Evolutionary conservation across 2,113 vertebrate species (phyloP), one percentile per base, ranked within the genome.

Genomic region (Platichthys stellatus): DNA sequence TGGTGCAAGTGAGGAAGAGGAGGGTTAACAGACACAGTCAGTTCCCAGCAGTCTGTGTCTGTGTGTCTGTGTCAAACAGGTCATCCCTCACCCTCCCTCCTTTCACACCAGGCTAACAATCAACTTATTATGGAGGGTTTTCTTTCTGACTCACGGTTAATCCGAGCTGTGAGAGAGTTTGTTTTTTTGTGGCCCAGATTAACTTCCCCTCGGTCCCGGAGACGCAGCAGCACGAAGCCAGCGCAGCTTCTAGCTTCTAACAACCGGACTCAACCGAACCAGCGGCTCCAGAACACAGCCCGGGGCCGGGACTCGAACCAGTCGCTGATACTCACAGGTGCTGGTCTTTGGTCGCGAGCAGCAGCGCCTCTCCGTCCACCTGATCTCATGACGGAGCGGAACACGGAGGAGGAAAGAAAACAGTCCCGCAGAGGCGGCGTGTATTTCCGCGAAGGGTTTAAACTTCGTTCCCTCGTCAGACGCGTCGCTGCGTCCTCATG

Each of bases 361-460:
- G 59, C n/a, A 18, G 24, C 58, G 13, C 1, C 23, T 4, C 45
- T 15, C 65, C 53, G 80, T 89, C 84, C 91, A 86, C 82, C 78
- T 88, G 86, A 89, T 78, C 60, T 82, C 86, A 86, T 85, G 85
- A 85, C 81, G 74, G 59, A 71, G 15, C 47, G 4, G 47, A 72
- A 56, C 63, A 40, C 74, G 61, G 77, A 56, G 0, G 47, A 68
- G 57, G 67, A 73, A 49, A 49, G 47, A 18, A 4, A 49, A 49
- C 38, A 38, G 38, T 38, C 35, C 3, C 45, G 15, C 45, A 20
- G 76, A 72, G 0, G 64, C 40, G 31, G 31, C 73, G 69, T 84
- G 84, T 72, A 54, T 82, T 87, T 85, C 88, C 84, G 71, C 31
- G 77, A 72, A 49, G 9, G 60, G 77, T 57, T 26, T 2, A 2